Percentiles rank a stretch among this genome's conserved stretches.
These are phyloP conservation scores for Crocidura indochinensis DNA, from an alignment of 2,797 vertebrate genomes.

Conservation along the genomic window DNA sequence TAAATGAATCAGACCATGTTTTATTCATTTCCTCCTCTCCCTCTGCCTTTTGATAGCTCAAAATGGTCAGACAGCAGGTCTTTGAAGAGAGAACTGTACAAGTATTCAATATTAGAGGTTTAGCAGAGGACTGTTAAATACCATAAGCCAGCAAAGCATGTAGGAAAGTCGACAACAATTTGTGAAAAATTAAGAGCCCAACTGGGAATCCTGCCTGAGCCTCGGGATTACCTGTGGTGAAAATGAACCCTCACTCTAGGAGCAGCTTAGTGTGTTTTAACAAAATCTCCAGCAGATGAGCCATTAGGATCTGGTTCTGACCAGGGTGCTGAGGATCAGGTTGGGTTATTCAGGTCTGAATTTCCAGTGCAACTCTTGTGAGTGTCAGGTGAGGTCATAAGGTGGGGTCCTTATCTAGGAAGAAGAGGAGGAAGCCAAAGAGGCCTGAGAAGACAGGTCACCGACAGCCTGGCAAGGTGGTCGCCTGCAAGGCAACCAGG, in stretches of 20 bases:
- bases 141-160: slow-evolving; percentile 23
- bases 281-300: background rate
- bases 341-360: no score
- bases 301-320: background rate
- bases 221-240: background rate
- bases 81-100: slow-evolving; percentile 14
- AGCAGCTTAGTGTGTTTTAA: background rate
- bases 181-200: background rate
- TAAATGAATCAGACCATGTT: slow-evolving; percentile 42
- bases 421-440: background rate
- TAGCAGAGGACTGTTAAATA: background rate
- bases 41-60: slow-evolving; percentile 38
- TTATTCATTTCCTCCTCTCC: slow-evolving; percentile 41
- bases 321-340: no score
- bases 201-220: background rate
- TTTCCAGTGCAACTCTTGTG: no score
- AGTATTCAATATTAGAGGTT: slow-evolving; percentile 11
- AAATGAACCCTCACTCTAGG: background rate
- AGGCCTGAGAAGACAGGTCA: background rate
- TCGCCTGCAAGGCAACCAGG: background rate
- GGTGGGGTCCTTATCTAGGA: background rate
- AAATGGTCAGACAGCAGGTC: background rate
- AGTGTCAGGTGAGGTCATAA: background rate
- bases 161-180: background rate
- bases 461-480: background rate